Base-by-base conservation (phyloP, 2,888 invertebrate genomes). In the Eurytoma californica region DNA sequence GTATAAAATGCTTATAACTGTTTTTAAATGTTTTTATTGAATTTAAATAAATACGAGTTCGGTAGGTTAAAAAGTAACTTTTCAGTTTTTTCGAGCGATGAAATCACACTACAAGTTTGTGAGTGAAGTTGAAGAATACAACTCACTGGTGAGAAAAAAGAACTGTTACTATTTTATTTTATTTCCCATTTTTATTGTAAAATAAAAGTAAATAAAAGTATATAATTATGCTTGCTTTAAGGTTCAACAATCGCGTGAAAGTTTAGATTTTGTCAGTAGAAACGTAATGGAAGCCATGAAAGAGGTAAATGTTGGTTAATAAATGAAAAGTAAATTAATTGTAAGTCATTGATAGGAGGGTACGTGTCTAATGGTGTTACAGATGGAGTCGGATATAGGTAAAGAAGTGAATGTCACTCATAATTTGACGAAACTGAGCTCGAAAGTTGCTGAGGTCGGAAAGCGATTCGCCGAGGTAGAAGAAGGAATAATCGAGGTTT, bases 321-420 rank as follows among this genome's bases (percentile, higher is more conserved):
- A 0, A 0, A n/a, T 16, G 2, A n/a, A 53, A n/a, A 53, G 0
- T n/a, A 13, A n/a, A 53, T 14, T 4, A 53, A 53, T 53, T 9
- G 16, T n/a, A 24, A 24, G 24, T 53, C 16, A 53, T 14, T 30
- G n/a, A 24, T 14, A 13, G 3, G 18, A 63, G 47, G 7, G 5
- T 9, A 9, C 9, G 9, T 9, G 18, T 67, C 20, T n/a, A 53
- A 69, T 63, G 7, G 47, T 3, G 39, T 49, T 28, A 3, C 55
- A 88, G 88, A 87, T 89, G 75, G 85, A 86, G 72, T 81, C 82
- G 0, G 88, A 89, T 69, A 85, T 89, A 3, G 85, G 84, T 1
- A 83, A 82, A 55, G 88, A 89, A 75, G 78, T 89, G 2, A 82
- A 83, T 51, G 81, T 89, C 2, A 89, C 88, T 20, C 86, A 86